Conservation (phyloP, 2,797 vertebrate species). For the Scleropages formosus region DNA sequence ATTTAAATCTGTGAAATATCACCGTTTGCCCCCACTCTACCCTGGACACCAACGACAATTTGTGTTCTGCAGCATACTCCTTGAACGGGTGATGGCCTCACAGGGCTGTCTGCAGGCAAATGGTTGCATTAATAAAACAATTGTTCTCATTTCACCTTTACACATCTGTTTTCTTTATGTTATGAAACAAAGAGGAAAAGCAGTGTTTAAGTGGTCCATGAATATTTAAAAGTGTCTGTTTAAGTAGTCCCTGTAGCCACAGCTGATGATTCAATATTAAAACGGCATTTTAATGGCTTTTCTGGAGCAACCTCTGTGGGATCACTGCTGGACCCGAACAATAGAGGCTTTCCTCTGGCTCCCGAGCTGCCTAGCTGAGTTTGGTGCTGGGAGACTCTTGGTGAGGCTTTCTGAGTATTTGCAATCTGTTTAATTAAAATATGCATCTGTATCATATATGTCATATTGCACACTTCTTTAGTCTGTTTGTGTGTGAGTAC, state of each 20-base stretch:
- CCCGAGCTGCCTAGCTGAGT: not conserved
- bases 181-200: slow-evolving; percentile 61
- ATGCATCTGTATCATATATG: not conserved
- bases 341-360: slow-evolving; percentile 32
- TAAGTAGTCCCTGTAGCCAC: slow-evolving; percentile 60
- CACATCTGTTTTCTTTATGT: slow-evolving; percentile 65
- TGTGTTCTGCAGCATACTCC: slow-evolving; percentile 33
- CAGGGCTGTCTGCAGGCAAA: slow-evolving; percentile 44
- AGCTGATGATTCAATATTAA: slow-evolving; percentile 58
- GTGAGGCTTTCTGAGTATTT: not conserved
- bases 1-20: not conserved
- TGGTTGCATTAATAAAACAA: slow-evolving; percentile 65
- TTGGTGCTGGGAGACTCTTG: not conserved
- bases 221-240: slow-evolving; percentile 68
- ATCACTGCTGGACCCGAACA: slow-evolving; percentile 30
- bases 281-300: slow-evolving; percentile 47
- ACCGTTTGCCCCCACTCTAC: too few species aligned
- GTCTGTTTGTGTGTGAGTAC: too few species aligned
- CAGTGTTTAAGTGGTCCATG: slow-evolving; percentile 61
- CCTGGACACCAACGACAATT: slow-evolving; percentile 16
- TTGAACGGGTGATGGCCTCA: slow-evolving; percentile 4
- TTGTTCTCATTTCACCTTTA: slow-evolving; percentile 47
- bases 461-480: not conserved
- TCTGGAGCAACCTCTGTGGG: slow-evolving; percentile 35
- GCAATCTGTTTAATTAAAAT: not conserved